These are phyloP conservation scores for Solenodon paradoxus DNA, from an alignment of 2,113 vertebrate genomes.

Conservation along the genomic window DNA sequence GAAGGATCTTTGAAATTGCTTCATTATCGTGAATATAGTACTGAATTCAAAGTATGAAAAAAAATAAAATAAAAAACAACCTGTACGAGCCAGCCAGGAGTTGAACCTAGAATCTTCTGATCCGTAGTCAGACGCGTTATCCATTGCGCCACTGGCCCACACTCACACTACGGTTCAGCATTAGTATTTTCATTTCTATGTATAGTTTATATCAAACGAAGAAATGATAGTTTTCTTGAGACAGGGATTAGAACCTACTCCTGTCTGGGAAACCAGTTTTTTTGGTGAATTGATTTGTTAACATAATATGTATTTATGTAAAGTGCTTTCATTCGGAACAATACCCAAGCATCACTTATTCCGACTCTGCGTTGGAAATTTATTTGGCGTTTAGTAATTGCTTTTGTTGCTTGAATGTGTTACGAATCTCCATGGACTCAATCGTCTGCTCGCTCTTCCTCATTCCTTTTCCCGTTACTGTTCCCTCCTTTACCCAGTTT, in stretches of 20 bases:
- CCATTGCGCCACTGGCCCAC: constrained; percentile 24
- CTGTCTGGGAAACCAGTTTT: neutral
- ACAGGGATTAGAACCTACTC: neutral
- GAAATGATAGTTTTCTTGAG: neutral
- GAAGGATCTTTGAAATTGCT: neutral
- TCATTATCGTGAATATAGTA: rapidly evolving
- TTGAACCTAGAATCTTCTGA: constrained; percentile 80
- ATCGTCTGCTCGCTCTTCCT: neutral
- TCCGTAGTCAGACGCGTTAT: constrained; percentile 76
- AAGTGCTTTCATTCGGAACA: neutral
- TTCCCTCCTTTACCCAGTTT: neutral
- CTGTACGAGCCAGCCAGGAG: constrained; percentile 80
- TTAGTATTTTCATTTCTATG: rapidly evolving
- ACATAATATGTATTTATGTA: neutral
- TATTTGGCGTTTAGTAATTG: neutral
- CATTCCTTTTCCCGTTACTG: neutral
- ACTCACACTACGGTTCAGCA: rapidly evolving
- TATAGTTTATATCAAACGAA: rapidly evolving
- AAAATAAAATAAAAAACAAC: too few relatives aligned
- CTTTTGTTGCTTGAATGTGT: neutral
- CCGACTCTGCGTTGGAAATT: neutral
- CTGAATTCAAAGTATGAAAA: too few relatives aligned
- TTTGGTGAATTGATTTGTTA: neutral
- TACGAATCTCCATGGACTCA: neutral
- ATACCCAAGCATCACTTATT: neutral